Base-by-base conservation (phyloP, 1,140 invertebrate species). In the Drosophila rhopaloa region DNA sequence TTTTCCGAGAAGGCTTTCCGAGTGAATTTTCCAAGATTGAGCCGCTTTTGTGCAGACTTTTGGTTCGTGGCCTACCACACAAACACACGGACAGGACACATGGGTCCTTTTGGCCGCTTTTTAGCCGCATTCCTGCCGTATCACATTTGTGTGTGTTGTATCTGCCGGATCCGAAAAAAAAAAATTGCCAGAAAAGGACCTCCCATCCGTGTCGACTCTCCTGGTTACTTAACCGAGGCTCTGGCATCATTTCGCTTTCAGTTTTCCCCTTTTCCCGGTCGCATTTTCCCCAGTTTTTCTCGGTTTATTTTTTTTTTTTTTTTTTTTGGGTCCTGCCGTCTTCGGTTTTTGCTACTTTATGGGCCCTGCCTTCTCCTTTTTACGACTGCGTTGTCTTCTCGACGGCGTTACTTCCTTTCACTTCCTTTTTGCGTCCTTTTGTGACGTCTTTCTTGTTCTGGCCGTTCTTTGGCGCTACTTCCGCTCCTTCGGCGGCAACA, bases 41-140 rank as follows among this genome's bases (percentile, higher is more conserved):
- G 83, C n/a, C 43, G 16, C 11, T 89, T 80, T 89, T 74, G 84
- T 89, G 84, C 83, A 88, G 83, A 88, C 72, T 66, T 79, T 82
- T 75, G 55, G 40, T 58, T 62, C 56, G 50, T 77, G 74, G 73
- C 62, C 62, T 68, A 68, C 51, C 74, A 75, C 53, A 70, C 40
- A 70, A 16, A 40, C 27, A 51, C 44, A 72, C 24, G 35, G 16
- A 44, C 29, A 68, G 43, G 14, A 50, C 35, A 48, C 55, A 29
- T 32, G 29, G 41, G 11, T 13, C 16, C 32, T 54, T 70, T 35
- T 40, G 48, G 53, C 19, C 53, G 29, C 13, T 60, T 63, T 60
- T 63, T 60, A 24, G 60, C 41, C 13, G 29, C 37, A 54, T 32
- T 71, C 29, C 68, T 41, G 51, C 13, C 51, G 51, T 71, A 70